phyloP scores from a whole-genome alignment of 64 coral and sea anemone genomes.

The Acropora tenuis region DNA sequence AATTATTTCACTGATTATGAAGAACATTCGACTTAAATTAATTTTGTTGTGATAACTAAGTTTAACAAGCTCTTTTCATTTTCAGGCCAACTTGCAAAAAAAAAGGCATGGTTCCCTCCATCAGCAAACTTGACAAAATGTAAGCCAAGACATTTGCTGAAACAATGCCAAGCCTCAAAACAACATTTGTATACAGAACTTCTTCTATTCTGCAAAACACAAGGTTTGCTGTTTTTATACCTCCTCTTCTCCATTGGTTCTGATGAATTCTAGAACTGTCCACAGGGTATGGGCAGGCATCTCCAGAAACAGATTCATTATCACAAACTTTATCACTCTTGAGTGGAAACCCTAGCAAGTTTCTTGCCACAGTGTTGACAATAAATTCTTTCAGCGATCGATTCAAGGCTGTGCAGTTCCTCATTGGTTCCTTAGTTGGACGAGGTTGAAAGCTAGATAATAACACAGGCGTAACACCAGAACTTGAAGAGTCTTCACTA shows the following conservation, averaged over 20 bases:
- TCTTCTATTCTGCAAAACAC: no score
- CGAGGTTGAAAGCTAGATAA: slow-evolving; percentile 52
- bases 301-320: no score
- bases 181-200: no score
- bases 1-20: no score
- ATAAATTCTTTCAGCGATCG: slow-evolving; percentile 72
- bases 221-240: neutral
- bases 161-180: no score
- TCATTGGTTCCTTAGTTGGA: slow-evolving; percentile 30
- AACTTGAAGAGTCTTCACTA: neutral
- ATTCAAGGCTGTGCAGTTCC: slow-evolving; percentile 81
- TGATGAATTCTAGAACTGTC: neutral
- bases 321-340: neutral
- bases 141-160: no score
- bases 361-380: slow-evolving; percentile 66
- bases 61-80: no score
- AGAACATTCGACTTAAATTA: no score
- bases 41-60: no score
- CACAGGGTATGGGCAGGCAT: neutral
- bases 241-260: slow-evolving; percentile 50
- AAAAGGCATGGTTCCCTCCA: no score
- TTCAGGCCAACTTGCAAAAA: no score
- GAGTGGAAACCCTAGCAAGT: slow-evolving; percentile 39
- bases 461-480: neutral
- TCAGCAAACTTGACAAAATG: no score